Evolutionary conservation across 1,140 invertebrate species (phyloP).

Genomic region (Lerema accius): DNA sequence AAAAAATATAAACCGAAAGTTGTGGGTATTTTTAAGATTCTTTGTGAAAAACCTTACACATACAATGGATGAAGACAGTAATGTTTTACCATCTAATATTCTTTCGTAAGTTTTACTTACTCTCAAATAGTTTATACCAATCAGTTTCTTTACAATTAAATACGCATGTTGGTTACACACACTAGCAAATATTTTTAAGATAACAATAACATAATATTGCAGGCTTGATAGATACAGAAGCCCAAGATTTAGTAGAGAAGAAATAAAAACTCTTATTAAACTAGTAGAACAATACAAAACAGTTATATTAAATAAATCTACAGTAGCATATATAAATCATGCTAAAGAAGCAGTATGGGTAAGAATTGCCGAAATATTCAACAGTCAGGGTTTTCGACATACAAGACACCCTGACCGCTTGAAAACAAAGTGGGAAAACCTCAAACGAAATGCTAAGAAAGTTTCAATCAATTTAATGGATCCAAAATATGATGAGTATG

Average conservation of each 20-base stretch:
- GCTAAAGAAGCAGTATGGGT: constrained; percentile 64
- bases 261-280: constrained; percentile 56
- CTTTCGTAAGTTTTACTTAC: constrained; percentile 31
- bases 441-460: constrained; percentile 62
- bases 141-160: too few species aligned
- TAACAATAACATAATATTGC: neutral
- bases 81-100: constrained; percentile 9
- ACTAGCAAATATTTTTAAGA: too few species aligned
- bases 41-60: too few species aligned
- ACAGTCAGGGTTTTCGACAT: constrained; percentile 53
- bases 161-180: too few species aligned
- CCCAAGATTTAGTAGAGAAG: constrained; percentile 55
- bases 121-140: neutral
- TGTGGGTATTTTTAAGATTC: too few species aligned
- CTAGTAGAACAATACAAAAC: constrained; percentile 62
- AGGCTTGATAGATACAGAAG: constrained; percentile 49
- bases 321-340: constrained; percentile 45
- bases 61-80: constrained; percentile 36
- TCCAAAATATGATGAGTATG: constrained; percentile 41
- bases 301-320: constrained; percentile 64
- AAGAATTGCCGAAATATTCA: constrained; percentile 63
- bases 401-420: constrained; percentile 52
- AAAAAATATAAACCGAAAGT: too few species aligned
- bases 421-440: constrained; percentile 74
- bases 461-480: constrained; percentile 57